These are phyloP conservation scores for Subanguina moxae DNA, from an alignment of 1,140 invertebrate species.

Conservation along the genomic window DNA sequence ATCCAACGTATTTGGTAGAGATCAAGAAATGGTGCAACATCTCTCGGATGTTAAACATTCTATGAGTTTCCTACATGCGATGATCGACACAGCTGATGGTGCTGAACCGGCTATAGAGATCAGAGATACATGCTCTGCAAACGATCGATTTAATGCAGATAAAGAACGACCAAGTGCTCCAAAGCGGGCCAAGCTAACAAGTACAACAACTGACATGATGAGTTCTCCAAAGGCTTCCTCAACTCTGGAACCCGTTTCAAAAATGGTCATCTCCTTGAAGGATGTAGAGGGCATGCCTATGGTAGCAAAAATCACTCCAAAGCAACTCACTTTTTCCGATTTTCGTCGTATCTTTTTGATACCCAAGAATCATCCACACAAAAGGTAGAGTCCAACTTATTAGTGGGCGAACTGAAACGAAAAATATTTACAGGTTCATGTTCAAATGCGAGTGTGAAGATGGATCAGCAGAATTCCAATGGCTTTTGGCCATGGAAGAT, in stretches of 20 bases:
- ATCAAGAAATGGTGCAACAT: no score
- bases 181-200: no score
- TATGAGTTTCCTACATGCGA: no score
- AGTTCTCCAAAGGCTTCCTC: no score
- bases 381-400: background rate
- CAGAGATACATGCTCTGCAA: no score
- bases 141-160: no score
- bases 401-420: background rate
- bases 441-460: constrained; percentile 53
- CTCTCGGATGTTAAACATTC: no score
- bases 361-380: background rate
- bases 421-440: constrained; percentile 32
- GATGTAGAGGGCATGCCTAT: background rate
- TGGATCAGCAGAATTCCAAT: constrained; percentile 44
- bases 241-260: background rate
- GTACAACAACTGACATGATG: no score
- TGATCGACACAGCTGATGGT: no score
- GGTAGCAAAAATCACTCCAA: background rate
- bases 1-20: no score
- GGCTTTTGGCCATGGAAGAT: constrained; percentile 38
- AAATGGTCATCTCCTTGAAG: background rate
- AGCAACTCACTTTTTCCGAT: background rate
- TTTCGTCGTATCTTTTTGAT: background rate
- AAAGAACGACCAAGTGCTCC: no score
- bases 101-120: no score